phyloP scores from a whole-genome alignment of 2,113 vertebrate species.

The Microtus ochrogaster region DNA sequence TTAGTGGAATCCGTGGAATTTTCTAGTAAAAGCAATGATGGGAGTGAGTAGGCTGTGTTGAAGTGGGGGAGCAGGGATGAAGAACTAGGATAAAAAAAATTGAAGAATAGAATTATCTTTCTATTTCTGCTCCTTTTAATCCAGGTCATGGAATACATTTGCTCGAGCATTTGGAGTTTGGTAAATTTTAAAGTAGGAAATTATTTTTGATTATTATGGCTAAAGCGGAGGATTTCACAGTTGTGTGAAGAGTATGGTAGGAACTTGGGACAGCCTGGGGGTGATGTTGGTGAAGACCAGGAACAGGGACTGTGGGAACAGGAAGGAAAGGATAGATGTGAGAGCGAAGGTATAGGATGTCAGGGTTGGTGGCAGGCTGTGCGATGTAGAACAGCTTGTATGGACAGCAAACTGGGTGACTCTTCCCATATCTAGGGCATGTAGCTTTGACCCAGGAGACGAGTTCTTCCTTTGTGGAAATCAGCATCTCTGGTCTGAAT shows the following conservation, averaged over 20 bases:
- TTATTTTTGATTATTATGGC: neutral
- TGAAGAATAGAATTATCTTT: neutral
- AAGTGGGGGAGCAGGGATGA: too few relatives aligned
- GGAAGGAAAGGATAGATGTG: neutral
- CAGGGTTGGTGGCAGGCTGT: neutral
- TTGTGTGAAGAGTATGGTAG: neutral
- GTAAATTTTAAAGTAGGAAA: neutral
- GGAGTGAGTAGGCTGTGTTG: neutral
- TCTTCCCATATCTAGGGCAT: neutral
- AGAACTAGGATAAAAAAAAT: neutral
- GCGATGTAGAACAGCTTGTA: rapidly evolving
- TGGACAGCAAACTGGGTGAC: too few relatives aligned
- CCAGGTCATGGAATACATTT: neutral
- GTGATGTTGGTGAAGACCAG: neutral
- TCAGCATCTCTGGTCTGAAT: neutral
- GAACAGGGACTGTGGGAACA: neutral
- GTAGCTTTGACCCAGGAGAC: neutral
- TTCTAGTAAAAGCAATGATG: neutral
- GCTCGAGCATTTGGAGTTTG: neutral
- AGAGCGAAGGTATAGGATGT: neutral
- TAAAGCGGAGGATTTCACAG: neutral
- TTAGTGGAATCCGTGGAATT: neutral
- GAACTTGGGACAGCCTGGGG: neutral
- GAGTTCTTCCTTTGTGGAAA: neutral
- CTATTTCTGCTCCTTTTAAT: neutral